phyloP scores from a whole-genome alignment of 2,888 invertebrate species.

The Eurois occulta region DNA sequence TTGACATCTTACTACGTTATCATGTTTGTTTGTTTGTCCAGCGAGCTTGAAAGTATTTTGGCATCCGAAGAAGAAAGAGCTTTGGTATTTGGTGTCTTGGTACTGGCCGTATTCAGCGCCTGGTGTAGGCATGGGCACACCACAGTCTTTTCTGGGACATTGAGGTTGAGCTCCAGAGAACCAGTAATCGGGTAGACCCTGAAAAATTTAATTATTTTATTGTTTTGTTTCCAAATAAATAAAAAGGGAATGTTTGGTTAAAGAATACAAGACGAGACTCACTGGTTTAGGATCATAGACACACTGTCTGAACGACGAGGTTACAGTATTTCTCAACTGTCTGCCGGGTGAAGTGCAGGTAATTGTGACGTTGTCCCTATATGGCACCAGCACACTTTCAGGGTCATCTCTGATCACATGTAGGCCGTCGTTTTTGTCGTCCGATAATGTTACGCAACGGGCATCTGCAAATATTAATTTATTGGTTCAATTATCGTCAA shows the following conservation, averaged over 20 bases:
- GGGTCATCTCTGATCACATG: conserved; percentile 94
- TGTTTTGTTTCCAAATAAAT: background rate
- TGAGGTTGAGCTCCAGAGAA: conserved; percentile 96
- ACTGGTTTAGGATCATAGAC: conserved; percentile 98
- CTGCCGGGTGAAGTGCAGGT: conserved; percentile 95
- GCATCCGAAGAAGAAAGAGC: conserved; percentile 98
- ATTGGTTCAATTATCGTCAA: background rate
- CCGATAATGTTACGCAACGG: conserved; percentile 96
- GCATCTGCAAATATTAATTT: conserved; percentile 92
- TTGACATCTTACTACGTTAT: conserved; percentile 97
- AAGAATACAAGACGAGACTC: too few species aligned
- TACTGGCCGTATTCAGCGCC: conserved; percentile 98
- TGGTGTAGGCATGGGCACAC: conserved; percentile 96
- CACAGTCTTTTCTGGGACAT: conserved; percentile 97
- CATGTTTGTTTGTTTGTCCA: conserved; percentile 97
- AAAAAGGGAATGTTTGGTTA: too few species aligned
- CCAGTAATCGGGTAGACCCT: conserved; percentile 97
- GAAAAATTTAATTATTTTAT: conserved; percentile 59
- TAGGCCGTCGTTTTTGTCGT: conserved; percentile 96
- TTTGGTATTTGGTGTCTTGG: conserved; percentile 96
- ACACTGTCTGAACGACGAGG: conserved; percentile 97
- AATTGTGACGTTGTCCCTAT: conserved; percentile 97
- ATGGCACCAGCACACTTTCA: conserved; percentile 96
- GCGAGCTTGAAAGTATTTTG: conserved; percentile 98
- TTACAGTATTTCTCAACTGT: conserved; percentile 94